Percentiles rank a stretch among this genome's conserved stretches.
Conservation (phyloP, 1,140 invertebrate species). For the Octopus bimaculoides region DNA sequence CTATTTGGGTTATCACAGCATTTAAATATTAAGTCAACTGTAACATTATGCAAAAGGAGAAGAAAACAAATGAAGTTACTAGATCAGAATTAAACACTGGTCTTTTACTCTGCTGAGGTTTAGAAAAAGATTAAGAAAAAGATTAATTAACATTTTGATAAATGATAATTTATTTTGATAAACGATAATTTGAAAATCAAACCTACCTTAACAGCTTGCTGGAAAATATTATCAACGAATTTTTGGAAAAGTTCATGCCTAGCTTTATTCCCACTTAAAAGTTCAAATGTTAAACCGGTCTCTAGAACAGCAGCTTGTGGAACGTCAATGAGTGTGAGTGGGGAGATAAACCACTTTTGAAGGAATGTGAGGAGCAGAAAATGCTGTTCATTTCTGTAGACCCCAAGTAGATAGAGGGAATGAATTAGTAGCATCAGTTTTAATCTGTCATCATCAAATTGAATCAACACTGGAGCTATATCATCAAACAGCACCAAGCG, state of each 20-base stretch:
- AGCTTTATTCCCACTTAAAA: neutral
- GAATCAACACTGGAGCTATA: conserved; percentile 51
- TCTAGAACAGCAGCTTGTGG: too few relatives aligned
- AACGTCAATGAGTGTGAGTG: neutral
- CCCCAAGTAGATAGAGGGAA: conserved; percentile 55
- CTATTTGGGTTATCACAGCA: too few relatives aligned
- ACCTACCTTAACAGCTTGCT: conserved; percentile 3
- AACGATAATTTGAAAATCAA: too few relatives aligned
- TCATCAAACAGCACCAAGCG: conserved; percentile 59
- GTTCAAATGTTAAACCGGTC: neutral
- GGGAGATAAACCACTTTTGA: neutral
- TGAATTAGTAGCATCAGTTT: conserved; percentile 45
- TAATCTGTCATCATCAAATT: conserved; percentile 36
- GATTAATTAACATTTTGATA: too few relatives aligned
- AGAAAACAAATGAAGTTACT: too few relatives aligned
- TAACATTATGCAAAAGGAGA: too few relatives aligned
- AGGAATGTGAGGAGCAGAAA: neutral
- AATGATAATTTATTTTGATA: too few relatives aligned
- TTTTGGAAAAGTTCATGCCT: neutral
- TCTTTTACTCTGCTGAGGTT: too few relatives aligned
- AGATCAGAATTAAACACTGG: too few relatives aligned
- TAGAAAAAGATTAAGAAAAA: too few relatives aligned
- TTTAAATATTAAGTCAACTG: too few relatives aligned
- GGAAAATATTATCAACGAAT: conserved; percentile 11
- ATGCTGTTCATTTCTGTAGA: conserved; percentile 20